Evolutionary conservation across 2,113 vertebrate species (phyloP).

Genomic region (Erythrocercus mccallii): DNA sequence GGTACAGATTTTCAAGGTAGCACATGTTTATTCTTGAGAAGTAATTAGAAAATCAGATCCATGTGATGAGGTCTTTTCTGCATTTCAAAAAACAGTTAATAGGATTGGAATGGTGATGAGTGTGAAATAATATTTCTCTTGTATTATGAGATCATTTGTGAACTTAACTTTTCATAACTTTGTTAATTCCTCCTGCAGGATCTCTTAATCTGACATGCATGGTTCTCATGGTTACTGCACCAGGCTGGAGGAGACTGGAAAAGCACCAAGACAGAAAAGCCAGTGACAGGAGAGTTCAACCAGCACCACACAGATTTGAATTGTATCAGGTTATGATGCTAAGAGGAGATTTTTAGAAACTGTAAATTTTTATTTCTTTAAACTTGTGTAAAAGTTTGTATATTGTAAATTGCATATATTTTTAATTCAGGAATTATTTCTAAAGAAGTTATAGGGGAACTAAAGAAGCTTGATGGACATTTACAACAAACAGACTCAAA

Average conservation of each 20-base stretch:
- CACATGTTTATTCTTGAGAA: neutral
- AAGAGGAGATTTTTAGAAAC: neutral
- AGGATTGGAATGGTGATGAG: neutral
- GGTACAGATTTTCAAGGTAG: neutral
- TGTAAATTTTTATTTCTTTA: neutral
- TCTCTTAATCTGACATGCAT: neutral
- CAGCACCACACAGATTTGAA: neutral
- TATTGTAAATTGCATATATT: neutral
- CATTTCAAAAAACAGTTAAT: neutral
- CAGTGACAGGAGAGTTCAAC: neutral
- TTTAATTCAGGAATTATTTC: neutral
- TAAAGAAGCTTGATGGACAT: neutral
- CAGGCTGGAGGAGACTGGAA: neutral
- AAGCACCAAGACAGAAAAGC: neutral
- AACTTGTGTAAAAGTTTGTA: too few species aligned
- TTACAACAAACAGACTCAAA: neutral
- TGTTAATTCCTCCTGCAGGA: neutral
- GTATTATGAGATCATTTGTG: neutral
- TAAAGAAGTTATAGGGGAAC: neutral
- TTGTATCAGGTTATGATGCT: neutral
- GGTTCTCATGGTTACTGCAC: neutral
- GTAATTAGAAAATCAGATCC: neutral
- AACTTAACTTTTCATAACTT: neutral
- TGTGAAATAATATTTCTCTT: neutral
- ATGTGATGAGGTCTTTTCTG: neutral